Evolutionary conservation across 2,888 invertebrate species (phyloP), one percentile per base, ranked within the genome.

Genomic region (Drosophila pseudotalamancana): DNA sequence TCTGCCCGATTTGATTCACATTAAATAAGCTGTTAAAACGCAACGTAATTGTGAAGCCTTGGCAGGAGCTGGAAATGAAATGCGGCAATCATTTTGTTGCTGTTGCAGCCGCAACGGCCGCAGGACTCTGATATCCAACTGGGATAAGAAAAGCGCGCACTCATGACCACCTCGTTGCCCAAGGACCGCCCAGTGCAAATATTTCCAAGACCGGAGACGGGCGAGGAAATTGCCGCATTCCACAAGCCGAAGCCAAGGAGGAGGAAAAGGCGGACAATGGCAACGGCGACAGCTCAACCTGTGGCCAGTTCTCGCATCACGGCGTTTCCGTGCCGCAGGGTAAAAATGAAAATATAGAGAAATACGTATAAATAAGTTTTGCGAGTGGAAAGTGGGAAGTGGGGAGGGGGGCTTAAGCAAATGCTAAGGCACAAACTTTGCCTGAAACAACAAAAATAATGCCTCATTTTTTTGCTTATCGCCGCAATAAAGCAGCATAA

Each of bases 401-500:
- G 42, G 27, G 16, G 40, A 18, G 9, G 62, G 39, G 37, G 65
- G 59, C 19, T 16, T 18, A 46, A 51, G 56, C 59, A 50, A 55
- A 56, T 59, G 49, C 48, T 37, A 35, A 35, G 27, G 59, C 40
- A 76, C 62, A 57, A 81, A 72, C 68, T 83, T 74, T 54, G 63
- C 79, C 72, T 81, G 73, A 85, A 85, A 86, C 84, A 86, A 86
- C 79, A 66, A 81, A n/a, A 78, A 75, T 76, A 81, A 77, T 81
- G 80, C 78, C 82, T 78, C 83, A 87, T 85, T 83, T 78, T 79
- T 84, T 79, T n/a, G n/a, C 88, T 89, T 89, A 89, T 89, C 89
- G 85, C 88, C 50, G 89, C 86, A 89, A 90, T 90, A 90, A 90
- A 88, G 87, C 83, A 89, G 88, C 89, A 88, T 89, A 90, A 90